These are phyloP conservation scores for Xanthostigma xanthostigma DNA, from an alignment of 2,888 invertebrate species.

Conservation along the genomic window DNA sequence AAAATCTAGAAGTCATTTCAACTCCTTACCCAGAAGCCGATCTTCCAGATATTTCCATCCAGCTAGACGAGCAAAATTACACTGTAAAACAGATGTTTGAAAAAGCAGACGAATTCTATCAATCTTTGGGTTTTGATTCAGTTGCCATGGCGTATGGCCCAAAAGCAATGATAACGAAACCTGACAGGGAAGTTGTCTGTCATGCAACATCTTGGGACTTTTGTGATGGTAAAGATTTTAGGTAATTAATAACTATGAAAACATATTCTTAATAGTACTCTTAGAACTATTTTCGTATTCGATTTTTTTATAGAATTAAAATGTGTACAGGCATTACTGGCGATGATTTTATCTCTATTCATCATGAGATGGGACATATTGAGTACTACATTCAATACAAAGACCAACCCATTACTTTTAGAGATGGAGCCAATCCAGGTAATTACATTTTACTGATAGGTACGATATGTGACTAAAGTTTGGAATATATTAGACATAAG, in stretches of 20 bases:
- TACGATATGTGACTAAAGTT: too few species aligned
- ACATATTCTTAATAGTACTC: too few species aligned
- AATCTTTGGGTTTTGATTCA: constrained; percentile 40
- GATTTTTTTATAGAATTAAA: constrained; percentile 31
- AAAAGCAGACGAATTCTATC: constrained; percentile 43
- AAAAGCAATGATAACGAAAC: constrained; percentile 39
- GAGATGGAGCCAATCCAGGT: constrained; percentile 34
- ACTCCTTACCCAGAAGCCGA: constrained; percentile 30
- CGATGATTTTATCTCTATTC: constrained; percentile 46
- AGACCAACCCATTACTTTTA: constrained; percentile 34
- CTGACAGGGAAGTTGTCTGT: constrained; percentile 43
- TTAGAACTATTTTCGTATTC: not conserved
- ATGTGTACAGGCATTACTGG: constrained; percentile 42
- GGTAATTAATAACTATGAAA: constrained; percentile 26
- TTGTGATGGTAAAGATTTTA: constrained; percentile 47
- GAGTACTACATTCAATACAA: constrained; percentile 48
- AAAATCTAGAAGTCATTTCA: constrained; percentile 31
- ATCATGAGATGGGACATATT: constrained; percentile 60
- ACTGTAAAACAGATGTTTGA: constrained; percentile 36
- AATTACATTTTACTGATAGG: not conserved
- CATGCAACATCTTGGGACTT: constrained; percentile 58
- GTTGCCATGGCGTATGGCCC: constrained; percentile 43
- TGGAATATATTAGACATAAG: too few species aligned
- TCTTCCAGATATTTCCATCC: constrained; percentile 35
- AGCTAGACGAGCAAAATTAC: constrained; percentile 29